Evolutionary conservation across 2,888 invertebrate genomes (phyloP).

Genomic region (Cosmorhoe ocellata): DNA sequence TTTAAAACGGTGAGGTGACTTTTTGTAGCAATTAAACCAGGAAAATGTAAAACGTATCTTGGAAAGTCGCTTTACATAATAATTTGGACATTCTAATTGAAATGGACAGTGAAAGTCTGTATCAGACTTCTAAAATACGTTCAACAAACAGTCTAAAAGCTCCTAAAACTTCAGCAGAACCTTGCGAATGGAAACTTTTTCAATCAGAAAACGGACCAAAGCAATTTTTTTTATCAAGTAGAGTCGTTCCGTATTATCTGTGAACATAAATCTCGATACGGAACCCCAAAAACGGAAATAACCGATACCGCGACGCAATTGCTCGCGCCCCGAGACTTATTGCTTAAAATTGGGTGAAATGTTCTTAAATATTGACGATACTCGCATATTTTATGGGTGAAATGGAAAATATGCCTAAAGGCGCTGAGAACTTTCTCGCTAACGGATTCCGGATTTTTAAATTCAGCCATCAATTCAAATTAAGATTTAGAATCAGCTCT

Average conservation of each 20-base stretch:
- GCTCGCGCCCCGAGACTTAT: conserved; percentile 49
- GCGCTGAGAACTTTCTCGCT: neutral
- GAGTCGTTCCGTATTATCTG: conserved; percentile 35
- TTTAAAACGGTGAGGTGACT: too few species aligned
- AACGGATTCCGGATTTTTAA: too few species aligned
- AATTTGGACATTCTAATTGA: conserved; percentile 8
- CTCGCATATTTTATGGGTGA: conserved; percentile 13
- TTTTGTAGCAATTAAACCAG: too few species aligned
- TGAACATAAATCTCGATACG: conserved; percentile 35
- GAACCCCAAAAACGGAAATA: conserved; percentile 41
- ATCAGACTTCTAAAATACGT: conserved; percentile 13
- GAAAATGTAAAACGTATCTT: too few species aligned
- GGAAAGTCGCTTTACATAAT: neutral
- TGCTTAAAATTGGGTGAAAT: conserved; percentile 44
- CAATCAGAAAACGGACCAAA: conserved; percentile 44
- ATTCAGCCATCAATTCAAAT: too few species aligned
- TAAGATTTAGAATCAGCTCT: too few species aligned
- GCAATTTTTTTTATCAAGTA: conserved; percentile 38
- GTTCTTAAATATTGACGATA: conserved; percentile 24
- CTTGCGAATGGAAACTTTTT: conserved; percentile 42
- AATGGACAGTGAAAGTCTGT: conserved; percentile 7
- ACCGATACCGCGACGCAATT: conserved; percentile 49
- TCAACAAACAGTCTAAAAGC: conserved; percentile 10
- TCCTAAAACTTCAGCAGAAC: conserved; percentile 21
- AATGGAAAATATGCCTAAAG: neutral